phyloP scores from a whole-genome alignment of 2,113 vertebrate species.

The Bufo gargarizans region DNA sequence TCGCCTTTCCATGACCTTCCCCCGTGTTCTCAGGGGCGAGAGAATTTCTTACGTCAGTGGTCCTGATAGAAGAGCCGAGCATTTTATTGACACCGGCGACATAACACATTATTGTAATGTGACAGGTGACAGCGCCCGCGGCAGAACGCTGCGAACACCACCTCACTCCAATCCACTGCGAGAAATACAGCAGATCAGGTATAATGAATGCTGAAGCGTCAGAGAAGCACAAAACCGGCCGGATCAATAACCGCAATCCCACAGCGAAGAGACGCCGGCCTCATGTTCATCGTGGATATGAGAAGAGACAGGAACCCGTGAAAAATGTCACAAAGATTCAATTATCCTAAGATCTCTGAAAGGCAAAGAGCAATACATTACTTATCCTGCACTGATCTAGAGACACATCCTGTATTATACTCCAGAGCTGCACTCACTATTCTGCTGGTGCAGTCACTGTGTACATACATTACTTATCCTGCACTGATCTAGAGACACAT shows the following conservation, averaged over 20 bases:
- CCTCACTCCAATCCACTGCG: constrained; percentile 12
- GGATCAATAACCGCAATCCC: constrained; percentile 30
- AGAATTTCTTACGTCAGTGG: neutral
- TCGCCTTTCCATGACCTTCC: neutral
- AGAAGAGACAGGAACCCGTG: neutral
- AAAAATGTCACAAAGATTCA: neutral
- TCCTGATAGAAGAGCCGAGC: neutral
- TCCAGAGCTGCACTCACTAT: too few relatives aligned
- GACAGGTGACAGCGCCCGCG: neutral
- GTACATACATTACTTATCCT: too few relatives aligned
- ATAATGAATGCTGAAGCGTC: constrained; percentile 37
- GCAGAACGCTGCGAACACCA: neutral
- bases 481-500: too few relatives aligned
- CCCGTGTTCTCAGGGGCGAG: neutral
- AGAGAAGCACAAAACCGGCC: constrained; percentile 29
- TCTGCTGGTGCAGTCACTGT: too few relatives aligned
- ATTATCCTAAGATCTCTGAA: neutral
- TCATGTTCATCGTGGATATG: neutral
- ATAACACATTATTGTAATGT: constrained; percentile 10
- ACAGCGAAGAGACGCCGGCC: neutral
- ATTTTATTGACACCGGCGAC: neutral
- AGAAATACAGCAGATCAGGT: constrained; percentile 6
- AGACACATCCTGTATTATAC: too few relatives aligned
- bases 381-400: too few relatives aligned
- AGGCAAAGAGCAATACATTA: neutral